phyloP scores from a whole-genome alignment of 2,113 vertebrate genomes.

The Python bivittatus region DNA sequence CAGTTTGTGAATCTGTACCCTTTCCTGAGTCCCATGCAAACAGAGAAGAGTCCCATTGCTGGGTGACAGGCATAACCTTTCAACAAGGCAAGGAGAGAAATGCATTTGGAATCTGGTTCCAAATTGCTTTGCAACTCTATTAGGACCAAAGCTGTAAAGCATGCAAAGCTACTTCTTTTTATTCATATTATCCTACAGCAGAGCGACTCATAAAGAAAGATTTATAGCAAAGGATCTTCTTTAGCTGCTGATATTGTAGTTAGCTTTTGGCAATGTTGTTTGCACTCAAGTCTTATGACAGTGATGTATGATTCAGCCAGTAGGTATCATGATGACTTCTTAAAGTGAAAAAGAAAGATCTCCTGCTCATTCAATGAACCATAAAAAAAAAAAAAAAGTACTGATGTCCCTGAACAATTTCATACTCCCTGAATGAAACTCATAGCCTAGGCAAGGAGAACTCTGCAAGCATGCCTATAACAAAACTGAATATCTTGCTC shows the following conservation, averaged over 20 bases:
- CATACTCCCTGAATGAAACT: not conserved
- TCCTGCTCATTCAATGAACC: slow-evolving; percentile 7
- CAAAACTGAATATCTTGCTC: not conserved
- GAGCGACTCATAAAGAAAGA: slow-evolving; percentile 38
- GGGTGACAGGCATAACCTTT: not conserved
- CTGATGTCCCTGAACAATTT: not conserved
- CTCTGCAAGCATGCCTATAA: not conserved
- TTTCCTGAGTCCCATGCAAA: not conserved
- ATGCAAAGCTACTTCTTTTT: not conserved
- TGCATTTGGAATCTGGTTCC: not conserved
- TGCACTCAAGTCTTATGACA: slow-evolving; percentile 21
- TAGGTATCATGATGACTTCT: slow-evolving; percentile 13
- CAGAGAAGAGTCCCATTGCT: not conserved
- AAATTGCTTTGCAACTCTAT: not conserved
- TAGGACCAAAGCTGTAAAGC: not conserved
- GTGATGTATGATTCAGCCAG: slow-evolving; percentile 35
- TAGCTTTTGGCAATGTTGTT: slow-evolving; percentile 19
- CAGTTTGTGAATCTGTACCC: not conserved
- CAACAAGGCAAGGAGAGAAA: not conserved
- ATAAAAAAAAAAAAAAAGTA: not conserved
- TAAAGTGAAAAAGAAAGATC: slow-evolving; percentile 7
- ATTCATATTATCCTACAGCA: slow-evolving; percentile 12
- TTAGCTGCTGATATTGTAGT: slow-evolving; percentile 20
- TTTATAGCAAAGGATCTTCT: slow-evolving; percentile 32
- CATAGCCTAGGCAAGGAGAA: not conserved